phyloP scores from a whole-genome alignment of 2,797 vertebrate species.

The Chaenodraco wilsoni region DNA sequence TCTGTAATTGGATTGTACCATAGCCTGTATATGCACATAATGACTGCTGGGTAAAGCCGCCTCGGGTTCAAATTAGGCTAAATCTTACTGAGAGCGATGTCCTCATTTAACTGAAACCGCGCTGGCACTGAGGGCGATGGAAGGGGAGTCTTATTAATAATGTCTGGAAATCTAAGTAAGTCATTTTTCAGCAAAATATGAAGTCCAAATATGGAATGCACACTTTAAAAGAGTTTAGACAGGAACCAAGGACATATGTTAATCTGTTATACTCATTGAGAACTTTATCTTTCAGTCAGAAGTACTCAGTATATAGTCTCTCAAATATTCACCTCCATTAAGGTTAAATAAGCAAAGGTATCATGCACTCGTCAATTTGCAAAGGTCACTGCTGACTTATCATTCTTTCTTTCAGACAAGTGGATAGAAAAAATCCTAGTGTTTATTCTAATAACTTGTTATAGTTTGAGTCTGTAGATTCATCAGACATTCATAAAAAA shows the following conservation, averaged over 20 bases:
- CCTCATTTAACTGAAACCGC: constrained; percentile 47
- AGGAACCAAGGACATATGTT: not conserved
- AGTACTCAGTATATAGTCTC: not conserved
- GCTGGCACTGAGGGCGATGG: constrained; percentile 12
- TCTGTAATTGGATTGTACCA: constrained; percentile 41
- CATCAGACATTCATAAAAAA: too few relatives aligned
- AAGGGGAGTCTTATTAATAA: constrained; percentile 52
- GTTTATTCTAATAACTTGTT: too few relatives aligned
- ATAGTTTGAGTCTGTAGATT: too few relatives aligned
- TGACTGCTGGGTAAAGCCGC: constrained; percentile 25
- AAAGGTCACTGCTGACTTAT: too few relatives aligned
- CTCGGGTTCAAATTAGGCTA: constrained; percentile 38
- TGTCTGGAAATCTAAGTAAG: constrained; percentile 36
- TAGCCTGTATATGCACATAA: constrained; percentile 49
- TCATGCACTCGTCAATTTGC: too few relatives aligned
- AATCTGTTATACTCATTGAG: not conserved
- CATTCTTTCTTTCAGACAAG: too few relatives aligned
- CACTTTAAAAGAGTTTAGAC: constrained; percentile 6
- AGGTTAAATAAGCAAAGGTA: too few relatives aligned
- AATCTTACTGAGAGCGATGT: constrained; percentile 38
- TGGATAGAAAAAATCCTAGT: too few relatives aligned
- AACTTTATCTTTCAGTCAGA: not conserved
- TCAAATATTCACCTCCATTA: not conserved
- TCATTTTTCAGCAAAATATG: not conserved
- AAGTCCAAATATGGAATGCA: not conserved